phyloP scores from a whole-genome alignment of 2,113 vertebrate species.

The Corythoichthys haematopterus region DNA sequence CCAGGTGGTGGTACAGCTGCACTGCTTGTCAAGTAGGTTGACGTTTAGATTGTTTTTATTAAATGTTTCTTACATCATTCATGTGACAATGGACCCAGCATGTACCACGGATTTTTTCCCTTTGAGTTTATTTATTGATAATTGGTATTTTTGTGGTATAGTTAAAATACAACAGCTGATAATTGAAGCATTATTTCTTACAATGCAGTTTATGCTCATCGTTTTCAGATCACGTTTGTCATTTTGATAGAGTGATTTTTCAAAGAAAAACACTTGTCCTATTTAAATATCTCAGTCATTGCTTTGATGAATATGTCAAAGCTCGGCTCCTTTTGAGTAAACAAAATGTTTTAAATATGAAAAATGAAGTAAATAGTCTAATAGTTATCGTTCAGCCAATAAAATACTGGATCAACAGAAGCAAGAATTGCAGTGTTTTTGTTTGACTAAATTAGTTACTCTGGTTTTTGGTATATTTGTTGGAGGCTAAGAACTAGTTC shows the following conservation, averaged over 20 bases:
- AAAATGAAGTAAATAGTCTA: background rate
- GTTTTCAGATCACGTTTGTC: background rate
- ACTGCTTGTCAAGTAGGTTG: background rate
- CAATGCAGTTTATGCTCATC: background rate
- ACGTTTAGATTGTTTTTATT: constrained; percentile 10
- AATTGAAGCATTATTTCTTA: constrained; percentile 6
- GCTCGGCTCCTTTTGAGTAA: background rate
- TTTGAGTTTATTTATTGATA: constrained; percentile 30
- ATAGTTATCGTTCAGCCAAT: background rate
- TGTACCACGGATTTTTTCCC: constrained; percentile 6
- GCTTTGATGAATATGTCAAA: constrained; percentile 1
- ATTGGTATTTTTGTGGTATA: constrained; percentile 30
- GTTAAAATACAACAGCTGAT: constrained; percentile 35
- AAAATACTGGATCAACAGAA: background rate
- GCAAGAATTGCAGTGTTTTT: background rate
- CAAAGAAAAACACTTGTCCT: background rate
- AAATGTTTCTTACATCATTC: constrained; percentile 13
- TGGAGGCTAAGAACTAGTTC: background rate
- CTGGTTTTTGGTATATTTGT: background rate
- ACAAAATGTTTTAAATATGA: background rate
- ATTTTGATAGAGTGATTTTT: constrained; percentile 21
- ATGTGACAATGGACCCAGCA: constrained; percentile 4
- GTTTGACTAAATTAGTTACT: background rate
- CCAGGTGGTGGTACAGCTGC: constrained; percentile 33
- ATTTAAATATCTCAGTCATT: constrained; percentile 3